These are phyloP conservation scores for Achroia grisella DNA, from an alignment of 1,140 invertebrate species.

Conservation along the genomic window DNA sequence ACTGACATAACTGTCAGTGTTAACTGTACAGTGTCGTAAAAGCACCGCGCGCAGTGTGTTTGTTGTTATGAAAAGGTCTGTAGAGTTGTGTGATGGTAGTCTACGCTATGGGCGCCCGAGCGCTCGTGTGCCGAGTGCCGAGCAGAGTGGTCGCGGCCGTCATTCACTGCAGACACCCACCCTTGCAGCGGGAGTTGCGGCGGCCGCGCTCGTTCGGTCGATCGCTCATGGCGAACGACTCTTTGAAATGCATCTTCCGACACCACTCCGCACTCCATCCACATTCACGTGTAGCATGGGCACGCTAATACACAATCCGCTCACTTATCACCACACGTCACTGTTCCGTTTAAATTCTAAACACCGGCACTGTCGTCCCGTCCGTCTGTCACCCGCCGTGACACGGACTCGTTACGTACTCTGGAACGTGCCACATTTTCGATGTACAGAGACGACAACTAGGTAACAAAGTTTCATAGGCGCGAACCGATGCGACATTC, in stretches of 20 bases:
- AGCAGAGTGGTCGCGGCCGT: constrained; percentile 28
- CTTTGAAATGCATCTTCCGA: constrained; percentile 73
- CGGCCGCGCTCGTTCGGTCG: constrained; percentile 67
- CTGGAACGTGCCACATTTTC: constrained; percentile 43
- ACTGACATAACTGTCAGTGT: constrained; percentile 5
- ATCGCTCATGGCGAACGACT: constrained; percentile 71
- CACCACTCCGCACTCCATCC: constrained; percentile 54
- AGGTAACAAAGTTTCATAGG: constrained; percentile 39
- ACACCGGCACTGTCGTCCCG: constrained; percentile 10
- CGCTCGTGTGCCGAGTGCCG: constrained; percentile 6
- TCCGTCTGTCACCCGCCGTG: constrained; percentile 27
- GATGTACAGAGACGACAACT: constrained; percentile 30
- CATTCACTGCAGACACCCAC: constrained; percentile 46
- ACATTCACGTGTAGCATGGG: constrained; percentile 67
- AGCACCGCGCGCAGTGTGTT: constrained; percentile 17
- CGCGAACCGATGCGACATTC: constrained; percentile 59
- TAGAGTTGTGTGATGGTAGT: constrained; percentile 9
- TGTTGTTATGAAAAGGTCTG: constrained; percentile 12
- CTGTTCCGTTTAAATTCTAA: constrained; percentile 27
- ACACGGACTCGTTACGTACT: constrained; percentile 20
- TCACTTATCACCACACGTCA: constrained; percentile 54
- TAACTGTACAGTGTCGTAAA: constrained; percentile 12
- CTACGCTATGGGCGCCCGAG: constrained; percentile 7
- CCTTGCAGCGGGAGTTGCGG: constrained; percentile 70
- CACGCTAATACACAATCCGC: constrained; percentile 54